Evolutionary conservation across 2,113 vertebrate genomes (phyloP), one percentile per base, ranked within the genome.

Genomic region (Zosterops borbonicus): DNA sequence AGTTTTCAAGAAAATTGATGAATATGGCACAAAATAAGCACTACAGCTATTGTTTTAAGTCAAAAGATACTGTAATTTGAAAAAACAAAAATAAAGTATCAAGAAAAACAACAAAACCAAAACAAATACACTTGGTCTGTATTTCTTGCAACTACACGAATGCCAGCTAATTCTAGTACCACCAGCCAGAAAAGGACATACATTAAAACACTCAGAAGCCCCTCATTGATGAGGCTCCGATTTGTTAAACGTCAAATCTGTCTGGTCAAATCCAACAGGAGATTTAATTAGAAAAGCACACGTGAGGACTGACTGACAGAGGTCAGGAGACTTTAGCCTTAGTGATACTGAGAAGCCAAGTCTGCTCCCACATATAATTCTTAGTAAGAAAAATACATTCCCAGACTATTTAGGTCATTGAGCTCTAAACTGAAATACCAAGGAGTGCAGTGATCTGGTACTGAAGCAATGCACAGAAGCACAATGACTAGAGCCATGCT

Each of bases 371-470:
- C 56, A 27, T 93, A 47, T 5, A 76, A 53, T 39, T 86, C 79
- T 75, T 65, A 27, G n/a, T 39, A 74, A 95, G 64, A 94, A 90
- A 95, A 94, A 87, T 81, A 93, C 92, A 95, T 97, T 96, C 96
- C 95, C 91, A 95, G 95, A 95, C 91, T 89, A 41, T 96, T 95
- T 90, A 97, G 64, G 89, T 97, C 94, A 95, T 68, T 41, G 64
- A 5, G 10, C 55, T 95, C 80, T 88, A 89, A 93, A 68, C 75
- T 92, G 89, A 89, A 97, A 94, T 95, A 70, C 71, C 89, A 74
- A 92, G 50, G 35, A 14, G 50, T 77, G 46, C 50, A 52, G 73
- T 87, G 89, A 78, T 37, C 79, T 87, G 64, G 83, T 92, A 28
- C 47, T 28, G 42, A 83, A 93, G 84, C 83, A 78, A 81, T 44